phyloP scores from a whole-genome alignment of 2,888 invertebrate genomes.

The Philhelius pedissequus region DNA sequence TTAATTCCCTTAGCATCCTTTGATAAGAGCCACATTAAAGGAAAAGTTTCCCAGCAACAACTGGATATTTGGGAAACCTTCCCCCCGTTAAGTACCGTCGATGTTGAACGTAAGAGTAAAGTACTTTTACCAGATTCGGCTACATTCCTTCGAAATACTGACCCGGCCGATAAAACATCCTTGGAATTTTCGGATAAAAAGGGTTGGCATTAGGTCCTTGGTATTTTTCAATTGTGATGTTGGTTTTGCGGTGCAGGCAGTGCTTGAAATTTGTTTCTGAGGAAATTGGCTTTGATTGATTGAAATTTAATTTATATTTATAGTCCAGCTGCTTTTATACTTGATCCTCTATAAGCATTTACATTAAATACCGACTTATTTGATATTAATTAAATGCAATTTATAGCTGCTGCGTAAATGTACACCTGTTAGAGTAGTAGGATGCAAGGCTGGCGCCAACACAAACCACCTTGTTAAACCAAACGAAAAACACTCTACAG shows the following conservation, averaged over 20 bases:
- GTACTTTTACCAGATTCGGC: neutral
- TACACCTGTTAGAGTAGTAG: slow-evolving; percentile 52
- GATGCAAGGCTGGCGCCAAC: slow-evolving; percentile 57
- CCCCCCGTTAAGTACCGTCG: neutral
- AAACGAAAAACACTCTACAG: slow-evolving; percentile 23
- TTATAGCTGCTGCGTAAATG: slow-evolving; percentile 26
- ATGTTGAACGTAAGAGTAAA: neutral
- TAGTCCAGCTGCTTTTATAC: neutral
- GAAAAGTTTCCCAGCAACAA: slow-evolving; percentile 49
- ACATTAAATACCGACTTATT: neutral
- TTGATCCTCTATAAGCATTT: rapidly evolving
- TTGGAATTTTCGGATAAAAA: slow-evolving; percentile 25
- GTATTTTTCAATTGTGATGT: slow-evolving; percentile 17
- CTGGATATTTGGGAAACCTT: neutral
- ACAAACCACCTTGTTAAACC: slow-evolving; percentile 34
- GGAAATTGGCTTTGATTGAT: neutral
- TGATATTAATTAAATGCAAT: slow-evolving; percentile 38
- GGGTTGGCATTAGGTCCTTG: slow-evolving; percentile 34
- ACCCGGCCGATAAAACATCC: slow-evolving; percentile 11
- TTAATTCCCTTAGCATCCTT: slow-evolving; percentile 46
- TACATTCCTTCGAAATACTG: slow-evolving; percentile 42
- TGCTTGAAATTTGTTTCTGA: neutral
- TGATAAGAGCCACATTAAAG: slow-evolving; percentile 53
- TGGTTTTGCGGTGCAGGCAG: neutral
- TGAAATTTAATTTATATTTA: neutral